These are phyloP conservation scores for Ectemnius lituratus DNA, from an alignment of 2,888 invertebrate species.

Conservation along the genomic window DNA sequence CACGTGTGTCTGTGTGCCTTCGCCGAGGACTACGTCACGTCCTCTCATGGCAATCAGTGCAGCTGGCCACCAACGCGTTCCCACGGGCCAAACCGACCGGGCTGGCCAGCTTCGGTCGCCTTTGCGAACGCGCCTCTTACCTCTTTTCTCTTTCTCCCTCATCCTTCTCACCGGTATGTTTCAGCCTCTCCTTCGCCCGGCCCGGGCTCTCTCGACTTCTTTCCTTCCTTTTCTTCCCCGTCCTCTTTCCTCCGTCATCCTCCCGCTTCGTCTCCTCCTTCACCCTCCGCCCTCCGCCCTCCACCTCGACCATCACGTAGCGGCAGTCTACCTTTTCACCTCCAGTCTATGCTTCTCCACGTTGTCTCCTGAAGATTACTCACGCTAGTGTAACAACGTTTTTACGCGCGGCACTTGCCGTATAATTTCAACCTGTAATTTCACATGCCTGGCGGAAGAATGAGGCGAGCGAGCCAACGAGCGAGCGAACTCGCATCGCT, in stretches of 20 bases:
- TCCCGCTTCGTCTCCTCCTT: constrained; percentile 8
- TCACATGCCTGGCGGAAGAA: constrained; percentile 20
- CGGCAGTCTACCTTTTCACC: constrained; percentile 38
- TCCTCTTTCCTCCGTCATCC: constrained; percentile 5
- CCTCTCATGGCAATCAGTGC: constrained; percentile 75
- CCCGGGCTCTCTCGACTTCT: constrained; percentile 22
- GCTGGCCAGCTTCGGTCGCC: constrained; percentile 60
- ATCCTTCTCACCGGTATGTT: constrained; percentile 29
- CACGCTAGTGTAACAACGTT: constrained; percentile 50
- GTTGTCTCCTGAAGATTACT: constrained; percentile 52
- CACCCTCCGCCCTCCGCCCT: neutral
- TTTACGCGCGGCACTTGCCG: constrained; percentile 47
- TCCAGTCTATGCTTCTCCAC: constrained; percentile 48
- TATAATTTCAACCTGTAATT: constrained; percentile 37
- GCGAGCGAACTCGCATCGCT: neutral
- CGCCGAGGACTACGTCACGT: constrained; percentile 69
- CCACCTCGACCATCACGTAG: neutral
- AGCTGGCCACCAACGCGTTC: constrained; percentile 77
- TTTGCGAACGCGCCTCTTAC: constrained; percentile 60
- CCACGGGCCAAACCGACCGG: constrained; percentile 73
- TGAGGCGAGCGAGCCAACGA: neutral
- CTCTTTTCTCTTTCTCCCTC: constrained; percentile 53
- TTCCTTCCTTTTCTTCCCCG: constrained; percentile 14
- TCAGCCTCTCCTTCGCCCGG: constrained; percentile 21
- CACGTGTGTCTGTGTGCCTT: constrained; percentile 45